Conservation (phyloP, 2,888 invertebrate species). For the Mythimna pallens region DNA sequence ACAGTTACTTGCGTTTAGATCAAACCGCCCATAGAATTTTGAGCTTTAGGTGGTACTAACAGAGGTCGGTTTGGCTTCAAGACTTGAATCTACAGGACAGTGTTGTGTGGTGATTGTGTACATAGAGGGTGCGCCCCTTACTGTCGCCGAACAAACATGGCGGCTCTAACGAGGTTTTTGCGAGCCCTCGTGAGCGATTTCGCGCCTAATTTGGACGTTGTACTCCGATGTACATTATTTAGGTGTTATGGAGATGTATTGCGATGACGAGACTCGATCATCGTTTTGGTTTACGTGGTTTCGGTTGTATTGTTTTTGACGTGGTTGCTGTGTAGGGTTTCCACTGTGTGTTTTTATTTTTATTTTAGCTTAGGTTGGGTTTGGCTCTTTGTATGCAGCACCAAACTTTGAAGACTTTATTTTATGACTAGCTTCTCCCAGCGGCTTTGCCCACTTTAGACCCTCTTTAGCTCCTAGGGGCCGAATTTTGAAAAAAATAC, state of each 20-base stretch:
- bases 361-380: no score
- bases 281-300: slow-evolving; percentile 41
- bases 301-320: slow-evolving; percentile 12
- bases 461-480: no score
- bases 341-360: neutral
- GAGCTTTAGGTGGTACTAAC: slow-evolving; percentile 62
- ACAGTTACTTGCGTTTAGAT: slow-evolving; percentile 66
- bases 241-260: slow-evolving; percentile 65
- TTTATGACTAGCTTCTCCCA: no score
- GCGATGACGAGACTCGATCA: slow-evolving; percentile 34
- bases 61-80: slow-evolving; percentile 55
- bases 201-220: slow-evolving; percentile 88
- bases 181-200: slow-evolving; percentile 88
- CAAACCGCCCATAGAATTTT: slow-evolving; percentile 57
- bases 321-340: slow-evolving; percentile 7
- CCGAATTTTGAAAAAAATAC: no score
- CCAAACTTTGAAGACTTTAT: neutral
- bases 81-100: slow-evolving; percentile 64
- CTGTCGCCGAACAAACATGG: slow-evolving; percentile 90
- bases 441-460: no score
- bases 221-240: slow-evolving; percentile 76
- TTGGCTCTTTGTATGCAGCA: no score
- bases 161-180: slow-evolving; percentile 89
- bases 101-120: slow-evolving; percentile 79
- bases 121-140: slow-evolving; percentile 89